Conservation (phyloP, 2,888 invertebrate species). For the Drosophila leonis region DNA sequence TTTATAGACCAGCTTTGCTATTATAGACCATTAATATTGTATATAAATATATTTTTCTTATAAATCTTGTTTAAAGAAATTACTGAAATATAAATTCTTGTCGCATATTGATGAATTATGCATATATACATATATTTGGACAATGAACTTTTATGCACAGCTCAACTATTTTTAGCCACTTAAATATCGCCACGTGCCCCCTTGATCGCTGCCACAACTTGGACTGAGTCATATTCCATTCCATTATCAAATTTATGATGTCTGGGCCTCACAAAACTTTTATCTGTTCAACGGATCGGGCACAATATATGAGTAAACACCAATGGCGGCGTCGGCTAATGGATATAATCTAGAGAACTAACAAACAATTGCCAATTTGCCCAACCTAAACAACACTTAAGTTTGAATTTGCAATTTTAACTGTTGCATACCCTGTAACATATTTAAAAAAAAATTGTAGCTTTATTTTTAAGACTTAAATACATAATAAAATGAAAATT, state of each 20-base stretch:
- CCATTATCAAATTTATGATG: constrained; percentile 30
- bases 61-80: constrained; percentile 3
- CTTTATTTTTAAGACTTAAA: background rate
- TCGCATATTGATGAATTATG: constrained; percentile 17
- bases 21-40: constrained; percentile 10
- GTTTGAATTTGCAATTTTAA: no score
- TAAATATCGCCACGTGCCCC: constrained; percentile 27
- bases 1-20: background rate
- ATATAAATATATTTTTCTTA: background rate
- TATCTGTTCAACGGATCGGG: constrained; percentile 22
- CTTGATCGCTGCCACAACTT: constrained; percentile 1
- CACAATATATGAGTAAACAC: constrained; percentile 30
- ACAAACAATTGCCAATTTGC: constrained; percentile 3
- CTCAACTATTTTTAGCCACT: background rate
- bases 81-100: constrained; percentile 11
- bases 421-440: background rate
- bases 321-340: constrained; percentile 3
- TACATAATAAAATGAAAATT: no score
- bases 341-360: constrained; percentile 7
- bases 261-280: constrained; percentile 21
- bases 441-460: no score
- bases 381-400: constrained; percentile 9
- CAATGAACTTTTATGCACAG: background rate
- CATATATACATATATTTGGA: background rate
- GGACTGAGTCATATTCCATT: constrained; percentile 43